Conservation (phyloP, 1,140 invertebrate species). For the Diploscapter pachys region DNA sequence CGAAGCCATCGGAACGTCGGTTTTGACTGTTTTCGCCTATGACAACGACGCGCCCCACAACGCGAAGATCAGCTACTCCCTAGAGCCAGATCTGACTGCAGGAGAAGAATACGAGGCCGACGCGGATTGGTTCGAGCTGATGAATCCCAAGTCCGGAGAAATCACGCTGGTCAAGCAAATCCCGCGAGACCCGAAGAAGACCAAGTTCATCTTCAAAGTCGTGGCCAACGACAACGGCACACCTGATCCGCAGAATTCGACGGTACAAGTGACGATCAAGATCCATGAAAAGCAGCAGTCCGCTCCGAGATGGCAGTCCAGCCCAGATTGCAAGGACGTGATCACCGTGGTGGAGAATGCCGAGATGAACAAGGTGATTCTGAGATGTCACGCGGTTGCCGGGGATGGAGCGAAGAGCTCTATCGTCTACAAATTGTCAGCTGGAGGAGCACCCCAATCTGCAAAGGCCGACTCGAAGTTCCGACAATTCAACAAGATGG, state of each 20-base stretch:
- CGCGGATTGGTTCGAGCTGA: conserved; percentile 42
- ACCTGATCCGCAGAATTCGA: conserved; percentile 38
- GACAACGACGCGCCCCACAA: conserved; percentile 49
- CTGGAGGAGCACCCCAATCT: conserved; percentile 28
- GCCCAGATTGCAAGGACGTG: conserved; percentile 32
- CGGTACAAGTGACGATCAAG: conserved; percentile 45
- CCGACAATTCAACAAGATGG: conserved; percentile 51
- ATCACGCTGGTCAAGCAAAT: conserved; percentile 43
- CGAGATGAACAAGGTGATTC: conserved; percentile 39
- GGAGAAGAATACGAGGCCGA: conserved; percentile 42
- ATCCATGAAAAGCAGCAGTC: conserved; percentile 48
- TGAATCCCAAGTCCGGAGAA: conserved; percentile 40
- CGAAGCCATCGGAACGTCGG: conserved; percentile 35
- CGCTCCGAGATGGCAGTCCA: conserved; percentile 43
- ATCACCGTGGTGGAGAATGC: conserved; percentile 44
- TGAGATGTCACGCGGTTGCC: conserved; percentile 45
- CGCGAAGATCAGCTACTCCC: conserved; percentile 47
- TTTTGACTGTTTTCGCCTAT: conserved; percentile 50
- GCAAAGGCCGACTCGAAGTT: conserved; percentile 49
- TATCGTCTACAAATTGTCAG: conserved; percentile 45
- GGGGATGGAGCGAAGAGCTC: conserved; percentile 37
- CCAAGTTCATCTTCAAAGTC: conserved; percentile 47
- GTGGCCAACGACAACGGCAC: conserved; percentile 53
- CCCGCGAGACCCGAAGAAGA: conserved; percentile 33
- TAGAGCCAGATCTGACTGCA: conserved; percentile 43